phyloP scores from a whole-genome alignment of 1,140 invertebrate species.

The Amyelois transitella region DNA sequence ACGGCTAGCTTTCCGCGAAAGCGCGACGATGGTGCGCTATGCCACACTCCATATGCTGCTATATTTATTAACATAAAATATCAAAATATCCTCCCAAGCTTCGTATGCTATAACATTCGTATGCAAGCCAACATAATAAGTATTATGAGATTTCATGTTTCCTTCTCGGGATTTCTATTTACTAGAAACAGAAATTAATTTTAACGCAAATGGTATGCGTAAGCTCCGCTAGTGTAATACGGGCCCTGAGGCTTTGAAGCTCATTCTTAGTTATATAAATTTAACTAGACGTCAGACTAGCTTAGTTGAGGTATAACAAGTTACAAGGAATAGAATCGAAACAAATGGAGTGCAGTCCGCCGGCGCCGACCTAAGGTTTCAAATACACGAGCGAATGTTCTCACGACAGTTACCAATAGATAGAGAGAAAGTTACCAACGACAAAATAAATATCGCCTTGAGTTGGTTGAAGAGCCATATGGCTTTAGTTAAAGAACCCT shows the following conservation, averaged over 20 bases:
- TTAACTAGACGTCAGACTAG: conserved; percentile 25
- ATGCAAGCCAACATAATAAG: neutral
- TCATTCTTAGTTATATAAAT: conserved; percentile 29
- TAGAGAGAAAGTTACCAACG: too few species aligned
- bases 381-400: conserved; percentile 24
- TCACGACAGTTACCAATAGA: too few species aligned
- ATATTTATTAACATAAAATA: conserved; percentile 16
- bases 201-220: conserved; percentile 22
- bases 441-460: too few species aligned
- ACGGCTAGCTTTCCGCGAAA: conserved; percentile 53
- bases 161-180: neutral
- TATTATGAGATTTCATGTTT: neutral
- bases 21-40: conserved; percentile 34
- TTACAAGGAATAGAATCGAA: conserved; percentile 29
- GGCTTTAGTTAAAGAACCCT: too few species aligned
- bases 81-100: neutral
- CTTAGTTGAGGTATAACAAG: conserved; percentile 25
- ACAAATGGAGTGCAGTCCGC: conserved; percentile 17
- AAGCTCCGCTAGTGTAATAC: conserved; percentile 20
- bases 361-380: conserved; percentile 22
- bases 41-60: conserved; percentile 35
- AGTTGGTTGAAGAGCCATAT: too few species aligned
- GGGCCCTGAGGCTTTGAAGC: conserved; percentile 18
- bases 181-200: conserved; percentile 23
- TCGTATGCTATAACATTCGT: neutral